Base-by-base conservation (phyloP, 2,797 vertebrate genomes). In the Fringilla coelebs region DNA sequence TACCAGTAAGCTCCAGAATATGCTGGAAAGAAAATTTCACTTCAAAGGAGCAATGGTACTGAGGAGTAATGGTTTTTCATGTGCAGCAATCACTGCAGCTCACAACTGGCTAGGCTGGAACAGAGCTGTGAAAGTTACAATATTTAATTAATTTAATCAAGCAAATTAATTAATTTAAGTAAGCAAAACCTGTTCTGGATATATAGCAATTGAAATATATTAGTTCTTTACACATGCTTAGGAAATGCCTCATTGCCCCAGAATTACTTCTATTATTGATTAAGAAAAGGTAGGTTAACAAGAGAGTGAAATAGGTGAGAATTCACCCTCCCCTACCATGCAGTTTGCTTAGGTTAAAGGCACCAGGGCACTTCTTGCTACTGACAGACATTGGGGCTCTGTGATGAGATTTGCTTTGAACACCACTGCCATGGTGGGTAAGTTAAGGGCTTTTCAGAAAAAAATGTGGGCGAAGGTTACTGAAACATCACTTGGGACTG, bases 361-460 rank as follows among this genome's bases (percentile, higher is more conserved):
- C 2, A 2, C 26, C 38, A 61, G 48, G 18, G 15, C 24, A 49
- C 43, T 3, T 19, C 82, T 61, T 68, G 32, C 11, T 65, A 25
- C 19, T 54, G 68, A 54, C 1, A 1, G 28, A 29, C 41, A 38
- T 0, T 0, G 2, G 18, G 34, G 11, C 49, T 78, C 34, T 61
- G 17, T 2, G 2, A 16, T 57, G 41, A 80, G 34, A 25, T 88
- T 63, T 49, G 12, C 20, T 81, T 84, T 0, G 0, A 43, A 32
- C 0, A 0, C 28, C 40, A 17, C 62, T 72, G 75, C 46, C 70
- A 21, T 0, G 0, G 16, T 38, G 45, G 13, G 0, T 11, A 46
- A 76, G 6, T 46, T 32, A 81, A 76, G 13, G 28, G 62, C 3
- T 68, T 36, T 68, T 68, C n/a, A 65, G 73, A 81, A 75, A 78